Conservation (phyloP, 64 coral and sea anemone species). For the Porites lutea region DNA sequence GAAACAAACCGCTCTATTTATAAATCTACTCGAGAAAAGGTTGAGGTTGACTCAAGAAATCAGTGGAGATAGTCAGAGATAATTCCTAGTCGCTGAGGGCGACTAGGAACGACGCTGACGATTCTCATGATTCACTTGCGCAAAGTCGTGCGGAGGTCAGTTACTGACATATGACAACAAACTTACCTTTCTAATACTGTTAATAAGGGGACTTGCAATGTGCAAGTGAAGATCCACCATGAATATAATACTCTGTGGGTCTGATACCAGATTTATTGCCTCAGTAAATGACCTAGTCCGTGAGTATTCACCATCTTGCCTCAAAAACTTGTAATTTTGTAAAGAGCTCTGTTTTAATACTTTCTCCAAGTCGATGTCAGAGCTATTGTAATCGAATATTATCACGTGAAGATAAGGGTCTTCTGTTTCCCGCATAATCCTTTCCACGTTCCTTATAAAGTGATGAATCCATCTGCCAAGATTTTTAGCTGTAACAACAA, state of each 20-base stretch:
- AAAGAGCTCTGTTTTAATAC: slow-evolving; percentile 49
- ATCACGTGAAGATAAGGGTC: slow-evolving; percentile 73
- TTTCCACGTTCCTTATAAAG: slow-evolving; percentile 78
- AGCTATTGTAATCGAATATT: slow-evolving; percentile 86
- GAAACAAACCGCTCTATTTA: no score
- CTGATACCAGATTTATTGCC: slow-evolving; percentile 63
- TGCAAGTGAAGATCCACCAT: slow-evolving; percentile 71
- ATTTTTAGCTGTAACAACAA: slow-evolving; percentile 83
- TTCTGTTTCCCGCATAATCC: slow-evolving; percentile 40
- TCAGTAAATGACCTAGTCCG: slow-evolving; percentile 54
- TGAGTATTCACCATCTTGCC: slow-evolving; percentile 45
- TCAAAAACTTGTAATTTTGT: slow-evolving; percentile 47
- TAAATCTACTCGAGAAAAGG: no score
- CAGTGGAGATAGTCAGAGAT: no score
- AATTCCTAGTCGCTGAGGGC: no score
- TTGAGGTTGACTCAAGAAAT: no score
- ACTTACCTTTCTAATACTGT: slow-evolving; percentile 77
- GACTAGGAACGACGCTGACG: no score
- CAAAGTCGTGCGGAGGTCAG: no score
- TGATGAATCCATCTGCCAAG: slow-evolving; percentile 90
- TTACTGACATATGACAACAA: background rate
- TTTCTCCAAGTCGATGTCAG: slow-evolving; percentile 77
- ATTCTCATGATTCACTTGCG: no score
- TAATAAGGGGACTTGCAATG: slow-evolving; percentile 58
- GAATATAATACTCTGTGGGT: slow-evolving; percentile 75